Evolutionary conservation across 2,888 invertebrate genomes (phyloP).

Genomic region (Drosophila lacicola): DNA sequence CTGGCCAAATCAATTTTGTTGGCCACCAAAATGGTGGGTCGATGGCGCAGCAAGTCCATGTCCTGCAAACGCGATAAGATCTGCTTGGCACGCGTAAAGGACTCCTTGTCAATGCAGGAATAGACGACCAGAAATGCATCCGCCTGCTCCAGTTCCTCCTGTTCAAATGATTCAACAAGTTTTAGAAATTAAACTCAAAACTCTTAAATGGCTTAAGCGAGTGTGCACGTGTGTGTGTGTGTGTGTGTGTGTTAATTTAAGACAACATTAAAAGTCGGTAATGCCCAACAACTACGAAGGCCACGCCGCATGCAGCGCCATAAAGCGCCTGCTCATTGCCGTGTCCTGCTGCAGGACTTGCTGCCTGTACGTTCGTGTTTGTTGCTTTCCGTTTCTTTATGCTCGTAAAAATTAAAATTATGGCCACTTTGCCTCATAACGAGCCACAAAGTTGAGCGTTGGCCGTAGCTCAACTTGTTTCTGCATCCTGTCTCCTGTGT

Average conservation of each 20-base stretch:
- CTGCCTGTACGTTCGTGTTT: conserved; percentile 1
- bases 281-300: conserved; percentile 8
- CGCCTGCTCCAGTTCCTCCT: conserved; percentile 92
- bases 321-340: conserved; percentile 17
- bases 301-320: conserved; percentile 14
- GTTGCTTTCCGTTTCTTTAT: conserved; percentile 34
- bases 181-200: conserved; percentile 19
- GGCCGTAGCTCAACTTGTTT: background rate
- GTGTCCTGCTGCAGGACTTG: conserved; percentile 23
- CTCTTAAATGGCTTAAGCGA: conserved; percentile 7
- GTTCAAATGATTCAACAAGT: conserved; percentile 72
- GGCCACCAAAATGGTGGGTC: conserved; percentile 94
- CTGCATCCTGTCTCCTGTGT: background rate
- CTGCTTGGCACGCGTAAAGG: conserved; percentile 93
- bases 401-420: conserved; percentile 75
- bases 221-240: background rate
- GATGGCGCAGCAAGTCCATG: conserved; percentile 90
- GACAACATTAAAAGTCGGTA: conserved; percentile 20
- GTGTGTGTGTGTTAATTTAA: conserved; percentile 14
- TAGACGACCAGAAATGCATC: conserved; percentile 96
- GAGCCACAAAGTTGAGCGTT: conserved; percentile 39
- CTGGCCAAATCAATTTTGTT: conserved; percentile 97
- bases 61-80: conserved; percentile 92
- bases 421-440: conserved; percentile 66
- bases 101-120: conserved; percentile 95